Conservation (phyloP, 2,888 invertebrate species). For the Pachycephus smyrnensis region DNA sequence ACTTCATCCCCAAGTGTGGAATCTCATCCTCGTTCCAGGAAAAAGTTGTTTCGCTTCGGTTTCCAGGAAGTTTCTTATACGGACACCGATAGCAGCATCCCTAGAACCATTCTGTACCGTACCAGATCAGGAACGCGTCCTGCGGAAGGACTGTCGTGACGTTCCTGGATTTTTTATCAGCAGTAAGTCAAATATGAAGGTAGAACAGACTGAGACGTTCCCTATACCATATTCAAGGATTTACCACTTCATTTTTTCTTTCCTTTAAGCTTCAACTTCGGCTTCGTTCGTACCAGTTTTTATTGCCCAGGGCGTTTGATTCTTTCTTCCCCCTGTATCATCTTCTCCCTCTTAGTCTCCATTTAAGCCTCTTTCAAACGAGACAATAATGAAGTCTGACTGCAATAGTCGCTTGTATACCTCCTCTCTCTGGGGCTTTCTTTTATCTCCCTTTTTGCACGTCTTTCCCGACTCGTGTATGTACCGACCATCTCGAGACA, state of each 20-base stretch:
- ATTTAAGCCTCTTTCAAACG: slow-evolving; percentile 33
- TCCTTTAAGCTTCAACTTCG: not conserved
- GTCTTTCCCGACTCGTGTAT: not conserved
- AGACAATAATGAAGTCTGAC: not conserved
- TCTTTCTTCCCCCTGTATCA: not conserved
- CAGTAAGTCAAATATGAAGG: not conserved
- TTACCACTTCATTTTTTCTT: not conserved
- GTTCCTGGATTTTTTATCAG: not conserved
- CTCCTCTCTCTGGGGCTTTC: not conserved
- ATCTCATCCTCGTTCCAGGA: not conserved
- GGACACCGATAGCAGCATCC: not conserved
- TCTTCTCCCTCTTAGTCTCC: slow-evolving; percentile 8
- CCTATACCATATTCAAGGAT: not conserved
- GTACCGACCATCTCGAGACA: not conserved
- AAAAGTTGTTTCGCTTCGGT: not conserved
- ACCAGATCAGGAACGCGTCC: not conserved
- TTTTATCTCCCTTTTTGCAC: not conserved
- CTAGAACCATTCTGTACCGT: not conserved
- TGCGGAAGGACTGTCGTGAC: not conserved
- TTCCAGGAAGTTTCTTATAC: not conserved
- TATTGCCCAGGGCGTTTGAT: slow-evolving; percentile 37
- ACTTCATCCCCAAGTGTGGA: not conserved
- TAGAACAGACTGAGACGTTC: not conserved
- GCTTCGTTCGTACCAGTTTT: slow-evolving; percentile 40
- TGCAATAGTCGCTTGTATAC: not conserved